Evolutionary conservation across 1,140 invertebrate genomes (phyloP).

Genomic region (Danaus plexippus): DNA sequence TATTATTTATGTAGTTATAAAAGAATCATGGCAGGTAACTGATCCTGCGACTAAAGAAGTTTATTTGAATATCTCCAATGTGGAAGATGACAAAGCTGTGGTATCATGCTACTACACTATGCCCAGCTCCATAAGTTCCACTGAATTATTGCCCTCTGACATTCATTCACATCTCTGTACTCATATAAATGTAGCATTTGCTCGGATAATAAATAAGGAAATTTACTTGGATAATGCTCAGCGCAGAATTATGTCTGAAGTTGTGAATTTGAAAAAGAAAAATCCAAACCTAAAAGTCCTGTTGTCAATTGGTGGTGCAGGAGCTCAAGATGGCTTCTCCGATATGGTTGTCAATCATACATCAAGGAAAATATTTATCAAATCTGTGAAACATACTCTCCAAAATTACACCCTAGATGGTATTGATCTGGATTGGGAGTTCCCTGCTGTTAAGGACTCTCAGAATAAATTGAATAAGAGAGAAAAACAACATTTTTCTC

Average conservation of each 20-base stretch:
- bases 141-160: conserved; percentile 69
- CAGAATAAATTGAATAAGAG: conserved; percentile 34
- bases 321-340: conserved; percentile 76
- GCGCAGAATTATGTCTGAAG: conserved; percentile 65
- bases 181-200: conserved; percentile 86
- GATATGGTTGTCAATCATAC: conserved; percentile 79
- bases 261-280: conserved; percentile 74
- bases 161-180: conserved; percentile 83
- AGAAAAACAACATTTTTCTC: conserved; percentile 80
- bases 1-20: too few species aligned
- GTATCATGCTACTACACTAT: conserved; percentile 78
- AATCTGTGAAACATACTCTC: conserved; percentile 76
- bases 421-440: conserved; percentile 91
- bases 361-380: conserved; percentile 80
- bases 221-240: conserved; percentile 66
- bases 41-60: too few species aligned
- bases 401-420: conserved; percentile 81
- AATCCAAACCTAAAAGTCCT: conserved; percentile 84
- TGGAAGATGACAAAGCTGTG: conserved; percentile 20
- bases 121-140: conserved; percentile 36
- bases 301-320: conserved; percentile 82
- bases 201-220: conserved; percentile 75
- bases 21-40: too few species aligned
- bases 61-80: too few species aligned
- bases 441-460: conserved; percentile 75